A percentile compares a stretch with the other conserved stretches of the same genome.
Evolutionary conservation across 2,888 invertebrate species (phyloP).

Genomic region (Sarcophaga carnaria): DNA sequence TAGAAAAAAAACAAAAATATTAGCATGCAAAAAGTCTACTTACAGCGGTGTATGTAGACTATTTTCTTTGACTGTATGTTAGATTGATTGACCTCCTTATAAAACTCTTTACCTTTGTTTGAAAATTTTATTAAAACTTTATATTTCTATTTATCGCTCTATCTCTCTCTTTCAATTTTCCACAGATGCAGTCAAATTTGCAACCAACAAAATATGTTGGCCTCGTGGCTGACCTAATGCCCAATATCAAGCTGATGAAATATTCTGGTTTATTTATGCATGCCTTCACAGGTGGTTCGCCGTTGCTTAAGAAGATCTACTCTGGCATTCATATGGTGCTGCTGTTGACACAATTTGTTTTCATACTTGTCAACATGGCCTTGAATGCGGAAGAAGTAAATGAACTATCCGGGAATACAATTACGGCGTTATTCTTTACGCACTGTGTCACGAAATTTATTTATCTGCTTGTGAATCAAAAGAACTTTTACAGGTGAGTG

Average conservation of each 20-base stretch:
- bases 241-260: conserved; percentile 91
- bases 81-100: too few relatives aligned
- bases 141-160: background rate
- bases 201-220: conserved; percentile 83
- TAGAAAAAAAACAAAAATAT: too few relatives aligned
- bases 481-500: conserved; percentile 87
- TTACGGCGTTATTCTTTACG: conserved; percentile 90
- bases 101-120: background rate
- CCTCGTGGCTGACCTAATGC: conserved; percentile 92
- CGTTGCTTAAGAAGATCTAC: conserved; percentile 85
- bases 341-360: conserved; percentile 85
- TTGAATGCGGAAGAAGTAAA: conserved; percentile 89
- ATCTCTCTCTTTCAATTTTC: background rate
- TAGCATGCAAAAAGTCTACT: too few relatives aligned
- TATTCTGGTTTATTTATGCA: conserved; percentile 90
- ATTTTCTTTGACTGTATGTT: too few relatives aligned
- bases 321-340: conserved; percentile 85
- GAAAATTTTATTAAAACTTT: background rate
- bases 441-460: conserved; percentile 89
- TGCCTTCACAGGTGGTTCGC: conserved; percentile 87
- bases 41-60: too few relatives aligned
- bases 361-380: conserved; percentile 87
- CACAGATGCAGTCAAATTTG: conserved; percentile 73
- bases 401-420: conserved; percentile 89
- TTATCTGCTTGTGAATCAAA: conserved; percentile 88